Percentiles rank a stretch among this genome's conserved stretches.
phyloP scores from a whole-genome alignment of 2,113 vertebrate species.

The Suricata suricatta region DNA sequence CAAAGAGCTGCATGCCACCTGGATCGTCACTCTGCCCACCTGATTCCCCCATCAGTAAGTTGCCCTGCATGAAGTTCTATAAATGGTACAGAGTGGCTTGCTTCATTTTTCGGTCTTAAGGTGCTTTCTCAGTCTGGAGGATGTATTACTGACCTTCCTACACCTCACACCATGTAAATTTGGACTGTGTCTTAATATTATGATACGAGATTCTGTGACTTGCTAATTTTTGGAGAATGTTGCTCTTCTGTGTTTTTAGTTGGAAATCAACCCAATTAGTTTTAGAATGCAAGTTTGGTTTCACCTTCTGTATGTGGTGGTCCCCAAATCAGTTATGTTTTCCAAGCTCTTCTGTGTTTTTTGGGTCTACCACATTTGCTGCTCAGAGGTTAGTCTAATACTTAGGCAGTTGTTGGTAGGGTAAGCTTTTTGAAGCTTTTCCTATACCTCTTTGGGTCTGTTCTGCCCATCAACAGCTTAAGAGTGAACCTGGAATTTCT shows the following conservation, averaged over 20 bases:
- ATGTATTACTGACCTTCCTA: neutral
- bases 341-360: neutral
- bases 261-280: neutral
- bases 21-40: neutral
- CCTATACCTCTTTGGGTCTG: neutral
- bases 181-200: neutral
- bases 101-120: neutral
- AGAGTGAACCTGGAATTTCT: neutral
- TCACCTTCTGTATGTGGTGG: neutral
- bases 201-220: neutral
- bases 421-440: neutral
- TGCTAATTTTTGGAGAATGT: neutral
- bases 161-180: neutral
- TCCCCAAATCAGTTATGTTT: neutral
- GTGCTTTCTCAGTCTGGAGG: neutral
- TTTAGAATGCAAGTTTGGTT: neutral
- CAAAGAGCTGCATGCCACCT: neutral
- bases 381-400: neutral
- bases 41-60: neutral
- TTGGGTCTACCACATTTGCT: neutral
- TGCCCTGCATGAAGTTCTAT: neutral
- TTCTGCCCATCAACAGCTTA: neutral
- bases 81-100: neutral
- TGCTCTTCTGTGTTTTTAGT: neutral
- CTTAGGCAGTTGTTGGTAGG: neutral